These are phyloP conservation scores for Sebastes fasciatus DNA, from an alignment of 2,113 vertebrate genomes.

Conservation along the genomic window DNA sequence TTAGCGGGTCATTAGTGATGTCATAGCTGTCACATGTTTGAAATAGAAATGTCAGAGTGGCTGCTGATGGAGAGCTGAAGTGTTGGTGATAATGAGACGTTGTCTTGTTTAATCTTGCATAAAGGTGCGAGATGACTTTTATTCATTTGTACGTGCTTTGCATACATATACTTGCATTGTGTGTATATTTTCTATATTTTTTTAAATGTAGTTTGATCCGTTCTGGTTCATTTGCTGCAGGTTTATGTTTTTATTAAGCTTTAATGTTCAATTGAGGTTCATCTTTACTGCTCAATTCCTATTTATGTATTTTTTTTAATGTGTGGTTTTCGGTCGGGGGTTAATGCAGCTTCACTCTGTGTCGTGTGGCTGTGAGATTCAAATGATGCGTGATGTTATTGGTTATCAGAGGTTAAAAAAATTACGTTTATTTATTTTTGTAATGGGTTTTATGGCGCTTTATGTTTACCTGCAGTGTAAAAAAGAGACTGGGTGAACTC, in stretches of 20 bases:
- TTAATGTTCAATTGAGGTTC: not conserved
- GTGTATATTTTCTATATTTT: not conserved
- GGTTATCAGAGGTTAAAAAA: conserved; percentile 5
- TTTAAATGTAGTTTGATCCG: not conserved
- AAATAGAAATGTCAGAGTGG: conserved; percentile 33
- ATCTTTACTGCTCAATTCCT: conserved; percentile 10
- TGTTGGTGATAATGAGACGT: not conserved
- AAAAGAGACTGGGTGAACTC: not conserved
- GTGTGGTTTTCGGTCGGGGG: conserved; percentile 16
- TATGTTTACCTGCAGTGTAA: not conserved
- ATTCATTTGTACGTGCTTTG: not conserved
- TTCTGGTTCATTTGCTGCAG: conserved; percentile 5
- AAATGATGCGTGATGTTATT: conserved; percentile 28
- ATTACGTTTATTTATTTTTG: not conserved
- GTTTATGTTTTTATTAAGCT: not conserved
- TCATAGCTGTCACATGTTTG: conserved; percentile 40
- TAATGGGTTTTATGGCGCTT: not conserved
- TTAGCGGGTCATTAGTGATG: conserved; percentile 57
- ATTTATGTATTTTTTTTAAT: conserved; percentile 2
- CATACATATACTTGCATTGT: not conserved
- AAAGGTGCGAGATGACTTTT: conserved; percentile 15
- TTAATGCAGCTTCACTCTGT: conserved; percentile 24
- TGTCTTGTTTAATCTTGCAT: conserved; percentile 38
- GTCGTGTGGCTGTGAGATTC: not conserved
- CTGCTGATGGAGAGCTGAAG: conserved; percentile 30